These are phyloP conservation scores for Pyrgus malvae DNA, from an alignment of 2,888 invertebrate species.

Conservation along the genomic window DNA sequence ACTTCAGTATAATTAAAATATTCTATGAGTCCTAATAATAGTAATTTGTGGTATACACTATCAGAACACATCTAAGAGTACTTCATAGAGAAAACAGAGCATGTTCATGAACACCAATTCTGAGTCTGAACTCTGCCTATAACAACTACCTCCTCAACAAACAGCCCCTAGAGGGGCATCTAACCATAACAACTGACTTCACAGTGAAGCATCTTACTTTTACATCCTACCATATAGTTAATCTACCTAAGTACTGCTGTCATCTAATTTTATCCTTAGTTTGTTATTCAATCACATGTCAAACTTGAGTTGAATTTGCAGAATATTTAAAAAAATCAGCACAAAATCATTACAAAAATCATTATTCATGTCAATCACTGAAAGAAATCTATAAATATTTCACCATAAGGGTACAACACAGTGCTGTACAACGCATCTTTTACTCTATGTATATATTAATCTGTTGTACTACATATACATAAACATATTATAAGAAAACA, in stretches of 20 bases:
- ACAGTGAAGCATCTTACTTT: conserved; percentile 34
- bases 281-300: conserved; percentile 20
- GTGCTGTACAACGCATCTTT: conserved; percentile 9
- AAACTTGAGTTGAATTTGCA: conserved; percentile 5
- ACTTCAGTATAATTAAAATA: conserved; percentile 5
- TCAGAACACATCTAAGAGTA: too few relatives aligned
- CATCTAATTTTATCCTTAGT: conserved; percentile 28
- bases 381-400: conserved; percentile 15
- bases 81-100: conserved; percentile 20
- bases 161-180: conserved; percentile 4
- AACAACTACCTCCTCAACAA: conserved; percentile 31
- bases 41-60: too few relatives aligned
- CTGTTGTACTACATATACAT: conserved; percentile 2
- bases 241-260: conserved; percentile 61
- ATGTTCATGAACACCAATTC: conserved; percentile 18
- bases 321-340: conserved; percentile 5
- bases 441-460: conserved; percentile 11
- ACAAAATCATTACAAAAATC: conserved; percentile 3
- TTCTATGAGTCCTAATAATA: conserved; percentile 2
- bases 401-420: background rate
- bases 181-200: conserved; percentile 29
- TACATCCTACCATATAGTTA: conserved; percentile 41
- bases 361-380: conserved; percentile 5
- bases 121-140: conserved; percentile 31
- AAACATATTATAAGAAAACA: conserved; percentile 16